A percentile compares a stretch with the other conserved stretches of the same genome.
Evolutionary conservation across 2,113 vertebrate species (phyloP).

Genomic region (Tringa solitaria): DNA sequence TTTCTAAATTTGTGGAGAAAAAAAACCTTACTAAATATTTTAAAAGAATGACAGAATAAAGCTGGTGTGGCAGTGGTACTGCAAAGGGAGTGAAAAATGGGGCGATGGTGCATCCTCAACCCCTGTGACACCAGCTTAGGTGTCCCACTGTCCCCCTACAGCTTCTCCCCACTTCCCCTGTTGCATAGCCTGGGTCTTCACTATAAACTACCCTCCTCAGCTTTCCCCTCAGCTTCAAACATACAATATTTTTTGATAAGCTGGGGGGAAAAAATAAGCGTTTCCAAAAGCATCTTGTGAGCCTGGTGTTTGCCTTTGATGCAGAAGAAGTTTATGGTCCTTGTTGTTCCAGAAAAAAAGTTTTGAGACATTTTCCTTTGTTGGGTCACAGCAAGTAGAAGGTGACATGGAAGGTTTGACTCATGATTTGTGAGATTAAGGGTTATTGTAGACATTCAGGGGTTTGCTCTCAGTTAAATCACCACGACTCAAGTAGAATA

Average conservation of each 20-base stretch:
- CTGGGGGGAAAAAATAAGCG: too few species aligned
- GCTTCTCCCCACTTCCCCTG: background rate
- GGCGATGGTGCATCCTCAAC: too few species aligned
- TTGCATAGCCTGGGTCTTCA: accelerated
- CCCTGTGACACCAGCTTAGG: too few species aligned
- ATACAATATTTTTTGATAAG: background rate
- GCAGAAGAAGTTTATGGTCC: background rate
- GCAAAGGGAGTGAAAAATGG: background rate
- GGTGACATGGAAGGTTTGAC: background rate
- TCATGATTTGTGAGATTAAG: background rate
- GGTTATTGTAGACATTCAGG: background rate
- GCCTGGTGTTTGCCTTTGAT: background rate
- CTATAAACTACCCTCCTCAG: background rate
- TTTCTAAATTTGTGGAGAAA: background rate
- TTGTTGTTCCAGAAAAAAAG: background rate
- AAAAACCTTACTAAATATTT: conserved; percentile 34
- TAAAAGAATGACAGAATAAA: background rate
- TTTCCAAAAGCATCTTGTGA: background rate
- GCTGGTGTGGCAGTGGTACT: accelerated
- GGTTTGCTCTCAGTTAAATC: background rate
- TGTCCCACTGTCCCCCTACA: background rate
- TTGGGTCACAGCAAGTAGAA: background rate
- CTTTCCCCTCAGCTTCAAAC: background rate
- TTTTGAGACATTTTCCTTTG: background rate
- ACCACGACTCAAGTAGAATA: background rate